Conservation (phyloP, 2,113 vertebrate genomes). For the Gallinago undulata region DNA sequence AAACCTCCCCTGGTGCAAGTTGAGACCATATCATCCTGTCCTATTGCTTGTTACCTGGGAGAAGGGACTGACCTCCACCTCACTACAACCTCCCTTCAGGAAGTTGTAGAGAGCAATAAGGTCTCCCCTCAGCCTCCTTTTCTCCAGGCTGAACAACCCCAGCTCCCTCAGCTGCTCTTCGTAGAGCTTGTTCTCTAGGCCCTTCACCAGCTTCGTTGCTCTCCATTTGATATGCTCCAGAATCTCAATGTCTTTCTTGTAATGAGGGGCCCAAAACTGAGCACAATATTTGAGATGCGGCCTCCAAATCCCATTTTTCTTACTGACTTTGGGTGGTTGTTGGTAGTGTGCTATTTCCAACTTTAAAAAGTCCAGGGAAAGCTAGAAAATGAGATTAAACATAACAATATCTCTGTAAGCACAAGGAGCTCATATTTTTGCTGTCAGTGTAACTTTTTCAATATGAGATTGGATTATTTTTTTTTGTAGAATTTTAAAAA, state of each 20-base stretch:
- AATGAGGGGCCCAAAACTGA: background rate
- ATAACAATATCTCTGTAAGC: background rate
- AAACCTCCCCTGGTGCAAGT: background rate
- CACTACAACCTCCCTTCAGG: background rate
- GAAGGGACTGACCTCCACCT: background rate
- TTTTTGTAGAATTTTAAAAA: background rate
- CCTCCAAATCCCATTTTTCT: fast-evolving
- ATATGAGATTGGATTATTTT: fast-evolving
- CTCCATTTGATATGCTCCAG: background rate
- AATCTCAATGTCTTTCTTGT: background rate
- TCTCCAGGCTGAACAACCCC: background rate
- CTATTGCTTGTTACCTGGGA: background rate
- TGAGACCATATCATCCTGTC: background rate
- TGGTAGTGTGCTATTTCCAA: background rate
- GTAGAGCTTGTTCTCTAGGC: background rate
- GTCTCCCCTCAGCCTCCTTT: background rate
- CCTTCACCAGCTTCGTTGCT: background rate
- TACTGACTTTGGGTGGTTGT: background rate
- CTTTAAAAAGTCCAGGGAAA: background rate
- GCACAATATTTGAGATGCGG: background rate
- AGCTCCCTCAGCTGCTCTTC: background rate
- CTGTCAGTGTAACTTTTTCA: background rate
- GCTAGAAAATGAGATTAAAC: background rate
- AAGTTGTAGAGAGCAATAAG: background rate
- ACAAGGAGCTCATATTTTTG: background rate